Conservation (phyloP, 2,113 vertebrate species). For the Genyomyrus donnyi region DNA sequence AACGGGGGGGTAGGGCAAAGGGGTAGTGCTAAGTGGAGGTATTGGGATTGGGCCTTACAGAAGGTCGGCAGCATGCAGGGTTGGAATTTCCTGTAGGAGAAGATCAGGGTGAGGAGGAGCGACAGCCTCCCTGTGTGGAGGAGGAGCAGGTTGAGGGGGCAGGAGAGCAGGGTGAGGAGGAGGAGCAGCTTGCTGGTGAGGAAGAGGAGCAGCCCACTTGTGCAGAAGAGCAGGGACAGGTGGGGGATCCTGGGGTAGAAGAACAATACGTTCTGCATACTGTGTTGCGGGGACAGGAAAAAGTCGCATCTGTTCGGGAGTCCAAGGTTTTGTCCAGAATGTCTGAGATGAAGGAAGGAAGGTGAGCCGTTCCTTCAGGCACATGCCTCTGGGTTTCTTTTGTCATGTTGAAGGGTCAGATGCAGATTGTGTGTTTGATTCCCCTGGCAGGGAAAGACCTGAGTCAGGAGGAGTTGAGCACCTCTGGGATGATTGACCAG, state of each 20-base stretch:
- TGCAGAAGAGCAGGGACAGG: background rate
- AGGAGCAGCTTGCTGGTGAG: background rate
- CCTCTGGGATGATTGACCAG: slow-evolving; percentile 54
- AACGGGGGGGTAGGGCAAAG: no score
- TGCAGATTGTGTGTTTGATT: background rate
- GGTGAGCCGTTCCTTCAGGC: slow-evolving; percentile 34
- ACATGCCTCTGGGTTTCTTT: background rate
- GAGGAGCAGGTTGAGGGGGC: background rate
- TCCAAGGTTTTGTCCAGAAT: slow-evolving; percentile 34
- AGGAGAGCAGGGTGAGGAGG: background rate
- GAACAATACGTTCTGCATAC: background rate
- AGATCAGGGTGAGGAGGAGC: background rate
- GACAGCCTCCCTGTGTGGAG: background rate
- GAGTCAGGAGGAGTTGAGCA: slow-evolving; percentile 45
- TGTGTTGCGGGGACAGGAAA: slow-evolving; percentile 33
- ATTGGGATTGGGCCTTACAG: no score
- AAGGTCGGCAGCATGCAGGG: no score
- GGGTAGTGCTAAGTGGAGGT: no score
- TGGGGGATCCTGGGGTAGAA: background rate
- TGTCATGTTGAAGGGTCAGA: background rate
- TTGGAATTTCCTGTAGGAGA: no score
- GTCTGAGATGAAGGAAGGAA: slow-evolving; percentile 31
- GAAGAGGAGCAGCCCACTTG: background rate
- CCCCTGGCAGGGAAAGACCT: slow-evolving; percentile 31
- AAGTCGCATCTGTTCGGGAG: slow-evolving; percentile 46